Base-by-base conservation (phyloP, 2,888 invertebrate species). In the Scaptodrosophila latifasciaeformis region DNA sequence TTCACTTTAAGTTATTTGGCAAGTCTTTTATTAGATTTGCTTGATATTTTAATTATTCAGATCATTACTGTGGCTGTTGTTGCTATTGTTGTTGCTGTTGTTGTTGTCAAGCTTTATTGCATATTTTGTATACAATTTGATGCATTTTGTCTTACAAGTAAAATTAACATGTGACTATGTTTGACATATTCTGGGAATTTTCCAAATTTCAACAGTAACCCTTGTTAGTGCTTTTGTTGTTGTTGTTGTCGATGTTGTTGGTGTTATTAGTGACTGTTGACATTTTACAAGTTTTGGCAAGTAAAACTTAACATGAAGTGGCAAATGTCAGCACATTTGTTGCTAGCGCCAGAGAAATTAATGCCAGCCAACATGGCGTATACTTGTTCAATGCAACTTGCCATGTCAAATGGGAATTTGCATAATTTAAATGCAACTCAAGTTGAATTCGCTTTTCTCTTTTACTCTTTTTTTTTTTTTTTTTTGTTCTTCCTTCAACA, bases 321-420 rank as follows among this genome's bases (percentile, higher is more conserved):
- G 57, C 65, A 70, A 74, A 70, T 70, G 72, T 72, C 72, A 74
- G 68, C 62, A 75, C 78, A 72, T 74, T 72, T 72, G 75, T 55
- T 40, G 49, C 39, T 42, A 55, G 46, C 42, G 59, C 44, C 58
- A 65, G 65, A 54, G 53, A 60, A 69, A 69, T 71, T 67, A 63
- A 67, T 70, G 70, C 70, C 56, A 61, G 63, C 57, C 75, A 75
- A 78, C 72, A 78, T 72, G 75, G 62, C 75, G 70, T 58, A 71
- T 69, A 64, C 70, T 66, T 71, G 70, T 17, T 34, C 6, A 5
- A n/a, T 34, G 34, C 13, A 43, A 27, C n/a, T 13, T 43, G 9
- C 43, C 2, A 24, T 24, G 21, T 27, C 29, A n/a, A n/a, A n/a
- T n/a, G 6, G 43, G 27, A 43, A 2, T 18, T 37, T 44, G 44